Evolutionary conservation across 2,888 invertebrate species (phyloP).

Genomic region (Drosophila limbata): DNA sequence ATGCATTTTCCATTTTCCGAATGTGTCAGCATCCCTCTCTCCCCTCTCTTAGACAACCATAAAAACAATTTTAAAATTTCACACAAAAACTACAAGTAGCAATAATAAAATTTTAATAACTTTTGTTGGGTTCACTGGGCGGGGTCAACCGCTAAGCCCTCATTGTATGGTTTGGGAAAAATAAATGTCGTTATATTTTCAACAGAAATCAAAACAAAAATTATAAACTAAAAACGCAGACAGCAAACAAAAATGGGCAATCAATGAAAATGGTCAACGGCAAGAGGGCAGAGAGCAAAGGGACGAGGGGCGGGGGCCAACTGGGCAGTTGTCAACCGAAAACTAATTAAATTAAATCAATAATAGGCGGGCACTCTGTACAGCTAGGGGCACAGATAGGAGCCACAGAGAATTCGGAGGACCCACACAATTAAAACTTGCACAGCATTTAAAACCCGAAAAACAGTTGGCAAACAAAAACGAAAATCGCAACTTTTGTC

Average conservation of each 20-base stretch:
- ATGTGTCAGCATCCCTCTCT: neutral
- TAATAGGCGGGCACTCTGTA: conserved; percentile 41
- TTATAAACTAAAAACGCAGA: conserved; percentile 69
- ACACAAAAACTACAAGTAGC: conserved; percentile 46
- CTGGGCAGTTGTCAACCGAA: conserved; percentile 31
- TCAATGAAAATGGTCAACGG: conserved; percentile 49
- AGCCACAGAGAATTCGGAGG: conserved; percentile 9
- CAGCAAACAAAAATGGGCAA: conserved; percentile 59
- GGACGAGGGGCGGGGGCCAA: conserved; percentile 7
- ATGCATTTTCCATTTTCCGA: conserved; percentile 53
- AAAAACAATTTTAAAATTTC: conserved; percentile 53
- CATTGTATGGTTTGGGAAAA: conserved; percentile 32
- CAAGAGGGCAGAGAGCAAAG: neutral
- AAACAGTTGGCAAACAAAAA: conserved; percentile 50
- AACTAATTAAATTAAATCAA: conserved; percentile 80
- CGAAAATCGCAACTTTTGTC: conserved; percentile 19
- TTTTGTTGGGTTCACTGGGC: conserved; percentile 58
- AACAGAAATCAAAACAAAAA: conserved; percentile 63
- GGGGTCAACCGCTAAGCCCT: conserved; percentile 50
- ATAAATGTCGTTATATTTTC: conserved; percentile 47
- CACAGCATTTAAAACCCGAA: conserved; percentile 16
- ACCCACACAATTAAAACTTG: conserved; percentile 61
- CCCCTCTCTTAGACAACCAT: conserved; percentile 2
- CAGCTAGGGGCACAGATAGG: conserved; percentile 36
- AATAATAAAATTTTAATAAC: conserved; percentile 75